Evolutionary conservation across 1,140 invertebrate genomes (phyloP), one percentile per base, ranked within the genome.

Genomic region (Drosophila littoralis): DNA sequence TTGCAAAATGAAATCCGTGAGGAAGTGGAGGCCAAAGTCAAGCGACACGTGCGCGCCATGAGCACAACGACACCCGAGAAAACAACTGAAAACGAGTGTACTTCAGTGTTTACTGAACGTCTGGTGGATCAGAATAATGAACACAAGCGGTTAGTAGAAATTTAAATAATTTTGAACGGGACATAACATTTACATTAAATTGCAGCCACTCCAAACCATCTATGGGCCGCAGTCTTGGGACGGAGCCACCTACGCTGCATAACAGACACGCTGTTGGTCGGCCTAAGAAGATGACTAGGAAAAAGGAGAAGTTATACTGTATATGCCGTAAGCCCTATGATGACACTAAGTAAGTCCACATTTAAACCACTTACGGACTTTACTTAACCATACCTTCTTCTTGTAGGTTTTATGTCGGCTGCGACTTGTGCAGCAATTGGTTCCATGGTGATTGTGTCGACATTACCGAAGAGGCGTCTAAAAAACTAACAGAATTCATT

Each of bases 381-480:
- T 46, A 52, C 8, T 10, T 15, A 42, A 7, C 33, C 1, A 12
- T n/a, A 42, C 2, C 1, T 54, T 58, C 10, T 43, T 9, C 79
- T 83, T 64, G 10, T 86, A 98, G 97, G 92, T 99, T 99, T 93
- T 99, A 99, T 93, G 97, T 99, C 75, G 98, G 97, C 38, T 99
- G 99, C 93, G 98, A 99, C 93, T 93, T 97, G 61, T 99, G 98
- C 92, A 97, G 97, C 77, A 98, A 99, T 93, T 99, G 98, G 98
- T 99, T 99, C 93, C 98, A 99, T 92, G 98, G 98, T 2, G 96
- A 97, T 79, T 99, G 99, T 92, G 98, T 99, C 1, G 97, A 97
- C 17, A 97, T 99, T 45, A 98, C 97, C 0, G 97, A 99, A 92
- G 96, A 96, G 91, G 97, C 97, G 93, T 98, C 97, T 59, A 97